Evolutionary conservation across 2,888 invertebrate species (phyloP).

Genomic region (Protodeltote pygarga): DNA sequence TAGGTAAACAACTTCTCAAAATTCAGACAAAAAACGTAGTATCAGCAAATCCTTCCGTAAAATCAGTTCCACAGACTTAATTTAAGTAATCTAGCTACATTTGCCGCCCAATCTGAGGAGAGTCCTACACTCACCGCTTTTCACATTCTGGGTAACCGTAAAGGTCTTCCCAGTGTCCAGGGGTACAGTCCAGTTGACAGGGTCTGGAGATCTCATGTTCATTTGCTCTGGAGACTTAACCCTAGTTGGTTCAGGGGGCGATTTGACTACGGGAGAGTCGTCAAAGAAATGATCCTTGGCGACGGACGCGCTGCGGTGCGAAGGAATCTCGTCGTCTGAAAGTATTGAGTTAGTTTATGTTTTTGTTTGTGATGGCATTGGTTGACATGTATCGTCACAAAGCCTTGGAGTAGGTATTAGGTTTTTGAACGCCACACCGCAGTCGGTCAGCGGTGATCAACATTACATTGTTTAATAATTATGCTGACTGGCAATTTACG

Average conservation of each 20-base stretch:
- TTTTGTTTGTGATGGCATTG: neutral
- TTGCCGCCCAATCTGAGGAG: conserved; percentile 67
- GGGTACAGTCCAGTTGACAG: conserved; percentile 98
- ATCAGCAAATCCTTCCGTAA: conserved; percentile 30
- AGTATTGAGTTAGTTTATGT: conserved; percentile 21
- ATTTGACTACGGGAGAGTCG: conserved; percentile 91
- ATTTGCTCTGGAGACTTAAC: conserved; percentile 97
- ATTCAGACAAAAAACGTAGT: neutral
- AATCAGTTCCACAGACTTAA: conserved; percentile 54
- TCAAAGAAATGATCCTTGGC: conserved; percentile 85
- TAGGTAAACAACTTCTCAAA: neutral
- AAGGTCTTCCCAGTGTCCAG: conserved; percentile 97
- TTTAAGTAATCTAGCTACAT: conserved; percentile 55
- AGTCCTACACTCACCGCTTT: conserved; percentile 84
- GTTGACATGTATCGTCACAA: conserved; percentile 44
- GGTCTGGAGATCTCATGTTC: conserved; percentile 96
- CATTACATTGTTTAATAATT: neutral
- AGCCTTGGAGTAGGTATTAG: conserved; percentile 12
- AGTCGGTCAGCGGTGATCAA: too few species aligned
- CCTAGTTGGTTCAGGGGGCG: conserved; percentile 96
- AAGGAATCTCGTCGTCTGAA: conserved; percentile 80
- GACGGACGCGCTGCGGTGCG: conserved; percentile 83
- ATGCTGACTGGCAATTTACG: too few species aligned
- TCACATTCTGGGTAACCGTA: conserved; percentile 96
- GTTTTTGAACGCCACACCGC: too few species aligned